Conservation (phyloP, 2,888 invertebrate genomes). For the Argyra leucocephala region DNA sequence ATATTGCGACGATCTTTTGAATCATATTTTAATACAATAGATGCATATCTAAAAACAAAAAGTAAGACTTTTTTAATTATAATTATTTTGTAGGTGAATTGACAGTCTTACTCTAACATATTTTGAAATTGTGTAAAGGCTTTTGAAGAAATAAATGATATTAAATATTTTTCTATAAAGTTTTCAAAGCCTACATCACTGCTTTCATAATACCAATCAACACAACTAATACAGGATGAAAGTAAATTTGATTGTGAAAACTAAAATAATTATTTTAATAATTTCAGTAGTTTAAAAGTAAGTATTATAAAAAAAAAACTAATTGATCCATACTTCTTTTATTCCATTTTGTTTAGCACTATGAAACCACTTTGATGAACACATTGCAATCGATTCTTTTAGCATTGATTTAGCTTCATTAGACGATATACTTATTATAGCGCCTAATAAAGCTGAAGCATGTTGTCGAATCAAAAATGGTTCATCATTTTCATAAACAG, state of each 20-base stretch:
- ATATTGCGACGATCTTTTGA: constrained; percentile 34
- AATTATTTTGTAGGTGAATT: not conserved
- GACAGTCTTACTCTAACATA: constrained; percentile 27
- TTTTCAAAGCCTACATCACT: constrained; percentile 29
- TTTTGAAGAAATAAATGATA: constrained; percentile 33
- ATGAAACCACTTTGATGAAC: constrained; percentile 40
- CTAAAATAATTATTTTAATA: constrained; percentile 25
- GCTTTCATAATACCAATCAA: constrained; percentile 31
- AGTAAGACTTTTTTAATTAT: too few relatives aligned
- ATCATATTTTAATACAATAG: constrained; percentile 32
- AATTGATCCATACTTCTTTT: constrained; percentile 33
- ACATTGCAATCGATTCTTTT: constrained; percentile 34
- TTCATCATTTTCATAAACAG: constrained; percentile 37
- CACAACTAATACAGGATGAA: constrained; percentile 33
- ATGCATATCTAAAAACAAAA: constrained; percentile 28
- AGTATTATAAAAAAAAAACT: constrained; percentile 8
- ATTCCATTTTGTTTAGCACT: constrained; percentile 31
- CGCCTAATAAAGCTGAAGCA: constrained; percentile 37
- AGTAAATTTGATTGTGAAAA: constrained; percentile 39
- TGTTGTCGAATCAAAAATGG: constrained; percentile 40
- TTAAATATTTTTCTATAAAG: constrained; percentile 34
- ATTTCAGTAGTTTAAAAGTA: not conserved
- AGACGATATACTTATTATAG: constrained; percentile 31
- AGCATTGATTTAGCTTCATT: constrained; percentile 33
- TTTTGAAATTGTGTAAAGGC: constrained; percentile 30